Evolutionary conservation across 2,113 vertebrate genomes (phyloP).

Genomic region (Notechis scutatus): DNA sequence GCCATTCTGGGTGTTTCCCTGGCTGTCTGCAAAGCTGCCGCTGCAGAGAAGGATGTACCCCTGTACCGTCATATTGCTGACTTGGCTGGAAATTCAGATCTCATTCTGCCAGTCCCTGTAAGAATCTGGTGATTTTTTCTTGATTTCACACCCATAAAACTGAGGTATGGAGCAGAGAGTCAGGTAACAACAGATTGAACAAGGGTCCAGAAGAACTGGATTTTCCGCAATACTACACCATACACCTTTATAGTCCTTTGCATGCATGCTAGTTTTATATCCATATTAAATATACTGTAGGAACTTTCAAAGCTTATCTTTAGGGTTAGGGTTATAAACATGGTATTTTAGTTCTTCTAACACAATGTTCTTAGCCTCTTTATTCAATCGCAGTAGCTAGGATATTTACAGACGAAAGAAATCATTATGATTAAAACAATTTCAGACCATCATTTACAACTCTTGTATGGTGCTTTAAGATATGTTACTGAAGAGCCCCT

Average conservation of each 20-base stretch:
- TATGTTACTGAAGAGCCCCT: slow-evolving; percentile 9
- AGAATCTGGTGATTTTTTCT: slow-evolving; percentile 45
- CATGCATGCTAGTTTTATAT: background rate
- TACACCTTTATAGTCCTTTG: background rate
- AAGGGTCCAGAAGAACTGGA: background rate
- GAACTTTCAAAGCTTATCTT: background rate
- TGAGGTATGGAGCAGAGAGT: background rate
- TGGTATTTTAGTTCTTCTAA: background rate
- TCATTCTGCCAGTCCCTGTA: slow-evolving; percentile 90
- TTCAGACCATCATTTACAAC: background rate
- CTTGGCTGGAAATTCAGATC: slow-evolving; percentile 84
- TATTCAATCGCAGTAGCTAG: background rate
- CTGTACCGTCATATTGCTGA: slow-evolving; percentile 91
- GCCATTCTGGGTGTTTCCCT: slow-evolving; percentile 88
- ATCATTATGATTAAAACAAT: background rate
- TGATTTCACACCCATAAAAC: background rate
- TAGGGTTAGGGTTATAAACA: background rate
- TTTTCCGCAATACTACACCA: background rate
- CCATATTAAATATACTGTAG: background rate
- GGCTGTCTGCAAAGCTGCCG: slow-evolving; percentile 89
- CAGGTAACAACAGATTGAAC: background rate
- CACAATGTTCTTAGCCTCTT: background rate
- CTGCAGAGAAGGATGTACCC: slow-evolving; percentile 83
- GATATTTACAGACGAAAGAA: background rate
- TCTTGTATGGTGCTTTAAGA: background rate